Base-by-base conservation (phyloP, 1,140 invertebrate genomes). In the Dryas iulia region DNA sequence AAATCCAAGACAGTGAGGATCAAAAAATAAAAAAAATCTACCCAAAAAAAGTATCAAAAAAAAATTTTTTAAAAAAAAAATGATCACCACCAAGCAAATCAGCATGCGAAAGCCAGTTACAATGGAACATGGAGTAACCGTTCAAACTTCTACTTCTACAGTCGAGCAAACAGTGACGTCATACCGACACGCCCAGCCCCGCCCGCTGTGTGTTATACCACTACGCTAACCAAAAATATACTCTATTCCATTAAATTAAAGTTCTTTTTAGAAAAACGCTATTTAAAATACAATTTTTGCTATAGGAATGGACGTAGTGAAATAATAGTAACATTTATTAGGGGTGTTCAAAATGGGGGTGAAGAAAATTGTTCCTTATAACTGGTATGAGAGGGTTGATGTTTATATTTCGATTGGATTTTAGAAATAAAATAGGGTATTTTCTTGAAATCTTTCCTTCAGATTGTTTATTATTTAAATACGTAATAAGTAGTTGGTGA, bases 141-240 rank as follows among this genome's bases (percentile, higher is more conserved):
- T 60, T 28, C 11, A 18, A 58, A 33, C 28, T 28, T 67, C 65
- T 23, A 31, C 35, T n/a, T n/a, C 26, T 52, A 59, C 60, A 52
- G 66, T 57, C 59, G 67, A 63, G 67, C 58, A 59, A 47, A 62
- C 63, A 56, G 52, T 81, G 84, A 79, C 81, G 82, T 83, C 82
- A 83, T 60, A 59, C 77, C 82, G 59, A 62, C 86, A 83, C 86
- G 86, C 86, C 86, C 84, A 82, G 76, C 69, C 78, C 83, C 86
- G 84, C 84, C 86, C 71, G 73, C 72, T 69, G 71, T 72, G 65
- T 70, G 66, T 66, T 63, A 56, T 66, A 63, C 60, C 64, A 72
- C 70, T 61, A n/a, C 63, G 21, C n/a, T 64, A 62, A 8, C 3
- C 64, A 24, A 66, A 69, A 73, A 67, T 56, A 33, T 52, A 59